phyloP scores from a whole-genome alignment of 1,140 invertebrate genomes.

The Caenorhabditis elegans region DNA sequence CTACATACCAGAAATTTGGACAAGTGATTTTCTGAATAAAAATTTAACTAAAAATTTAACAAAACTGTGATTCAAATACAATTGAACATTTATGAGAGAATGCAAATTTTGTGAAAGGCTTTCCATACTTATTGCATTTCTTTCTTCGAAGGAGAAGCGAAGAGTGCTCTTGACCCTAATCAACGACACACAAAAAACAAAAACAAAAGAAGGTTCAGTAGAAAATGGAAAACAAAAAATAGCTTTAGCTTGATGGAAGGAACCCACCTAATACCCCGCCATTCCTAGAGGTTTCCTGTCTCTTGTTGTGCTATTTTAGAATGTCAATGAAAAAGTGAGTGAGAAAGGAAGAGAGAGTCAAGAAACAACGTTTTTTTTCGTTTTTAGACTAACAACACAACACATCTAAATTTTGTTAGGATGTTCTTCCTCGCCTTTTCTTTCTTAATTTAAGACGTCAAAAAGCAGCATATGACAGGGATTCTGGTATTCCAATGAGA shows the following conservation, averaged over 20 bases:
- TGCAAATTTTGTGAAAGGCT: no score
- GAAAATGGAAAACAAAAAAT: neutral
- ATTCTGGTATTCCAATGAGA: neutral
- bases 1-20: no score
- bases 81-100: no score
- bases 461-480: neutral
- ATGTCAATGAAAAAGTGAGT: neutral
- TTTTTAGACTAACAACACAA: no score
- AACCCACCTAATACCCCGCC: neutral
- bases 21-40: no score
- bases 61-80: no score
- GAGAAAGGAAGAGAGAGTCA: neutral
- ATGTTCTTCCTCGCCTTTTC: neutral
- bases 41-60: no score
- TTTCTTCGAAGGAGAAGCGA: neutral
- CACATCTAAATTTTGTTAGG: neutral
- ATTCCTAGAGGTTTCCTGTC: neutral
- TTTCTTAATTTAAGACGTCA: neutral
- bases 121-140: no score
- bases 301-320: neutral
- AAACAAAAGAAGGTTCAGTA: no score
- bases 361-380: no score
- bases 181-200: neutral
- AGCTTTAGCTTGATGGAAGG: neutral
- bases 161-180: slow-evolving; percentile 20